Base-by-base conservation (phyloP, 2,888 invertebrate genomes). In the Morpho deidamia region DNA sequence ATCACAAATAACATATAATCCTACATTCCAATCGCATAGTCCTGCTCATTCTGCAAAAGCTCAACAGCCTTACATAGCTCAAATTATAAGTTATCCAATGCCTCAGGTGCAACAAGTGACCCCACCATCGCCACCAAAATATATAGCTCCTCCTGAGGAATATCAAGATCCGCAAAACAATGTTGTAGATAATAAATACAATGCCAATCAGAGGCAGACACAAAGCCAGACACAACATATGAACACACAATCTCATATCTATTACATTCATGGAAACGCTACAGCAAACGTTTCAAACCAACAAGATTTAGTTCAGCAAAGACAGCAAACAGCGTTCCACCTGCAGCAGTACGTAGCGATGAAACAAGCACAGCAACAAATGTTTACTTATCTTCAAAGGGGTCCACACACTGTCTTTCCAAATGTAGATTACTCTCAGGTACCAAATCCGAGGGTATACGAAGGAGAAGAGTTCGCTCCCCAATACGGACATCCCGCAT, bases 11-110 rank as follows among this genome's bases (percentile, higher is more conserved):
- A 90, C 89, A 1, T 89, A 77, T 60, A 90, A 90, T 60, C 90
- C 90, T 53, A 89, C 90, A 84, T 90, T 90, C 86, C 90, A 90
- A 72, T 87, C 83, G 2, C 88, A 89, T 64, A 90, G 90, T 68
- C 90, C 90, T 39, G 86, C 89, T 9, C 89, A 89, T 63, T 75
- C 81, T 1, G 73, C 78, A 1, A 87, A 87, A 60, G 57, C 70
- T 8, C 83, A 83, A 50, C 88, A 89, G 60, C 90, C 90, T 10
- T 90, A 88, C 59, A 90, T 88, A 64, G 81, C 90, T 14, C 90
- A 90, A 68, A 89, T 90, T 44, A 72, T 89, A 54, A 85, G 85
- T 49, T 89, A 88, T 61, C 90, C 90, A 0, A 83, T 82, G 73
- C 83, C 88, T 1, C 89, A 49, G 23, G 41, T 49, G 8, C 41